Evolutionary conservation across 1,140 invertebrate species (phyloP).

Genomic region (Trigoniulus corallinus): DNA sequence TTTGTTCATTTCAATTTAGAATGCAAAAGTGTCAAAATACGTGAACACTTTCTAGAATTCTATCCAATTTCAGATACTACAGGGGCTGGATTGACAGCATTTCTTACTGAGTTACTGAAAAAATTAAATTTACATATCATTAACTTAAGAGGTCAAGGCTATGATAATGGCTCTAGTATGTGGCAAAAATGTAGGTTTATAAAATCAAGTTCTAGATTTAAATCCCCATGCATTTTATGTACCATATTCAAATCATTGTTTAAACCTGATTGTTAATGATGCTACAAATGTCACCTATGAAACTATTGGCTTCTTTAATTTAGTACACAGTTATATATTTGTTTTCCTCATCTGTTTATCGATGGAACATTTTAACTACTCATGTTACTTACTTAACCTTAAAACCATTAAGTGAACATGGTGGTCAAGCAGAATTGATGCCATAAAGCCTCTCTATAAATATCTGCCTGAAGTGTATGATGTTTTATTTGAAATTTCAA

Average conservation of each 20-base stretch:
- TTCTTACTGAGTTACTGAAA: not conserved
- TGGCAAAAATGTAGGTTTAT: constrained; percentile 16
- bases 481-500: too few species aligned
- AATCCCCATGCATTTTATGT: constrained; percentile 14
- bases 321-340: not conserved
- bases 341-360: not conserved
- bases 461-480: too few species aligned
- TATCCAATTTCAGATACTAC: not conserved
- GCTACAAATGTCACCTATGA: not conserved
- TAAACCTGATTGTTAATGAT: constrained; percentile 12
- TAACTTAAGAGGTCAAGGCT: constrained; percentile 14
- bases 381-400: not conserved
- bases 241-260: constrained; percentile 15
- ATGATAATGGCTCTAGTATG: constrained; percentile 17
- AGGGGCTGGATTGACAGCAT: constrained; percentile 1
- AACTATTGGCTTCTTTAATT: not conserved
- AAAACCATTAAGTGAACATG: not conserved
- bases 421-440: not conserved
- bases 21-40: too few species aligned
- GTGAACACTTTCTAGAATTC: constrained; percentile 1
- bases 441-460: not conserved
- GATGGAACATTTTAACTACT: not conserved
- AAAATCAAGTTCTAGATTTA: constrained; percentile 12
- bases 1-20: too few species aligned
- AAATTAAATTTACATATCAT: not conserved